A percentile compares a stretch with the other conserved stretches of the same genome.
phyloP scores from a whole-genome alignment of 2,113 vertebrate genomes.

The Calyptommatus sinebrachiatus region DNA sequence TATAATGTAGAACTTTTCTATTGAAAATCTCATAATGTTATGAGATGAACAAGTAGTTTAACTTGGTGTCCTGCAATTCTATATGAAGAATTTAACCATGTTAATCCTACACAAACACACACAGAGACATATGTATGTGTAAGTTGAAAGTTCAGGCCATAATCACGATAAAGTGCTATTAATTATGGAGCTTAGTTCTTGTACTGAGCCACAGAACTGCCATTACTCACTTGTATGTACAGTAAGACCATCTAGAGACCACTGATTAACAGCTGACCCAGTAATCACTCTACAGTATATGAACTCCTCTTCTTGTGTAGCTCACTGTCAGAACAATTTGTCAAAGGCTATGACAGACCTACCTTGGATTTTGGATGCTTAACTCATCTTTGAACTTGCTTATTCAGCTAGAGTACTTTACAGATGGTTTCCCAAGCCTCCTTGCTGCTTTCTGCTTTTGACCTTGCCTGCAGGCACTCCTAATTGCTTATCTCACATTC shows the following conservation, averaged over 20 bases:
- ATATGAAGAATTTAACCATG: neutral
- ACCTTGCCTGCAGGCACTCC: neutral
- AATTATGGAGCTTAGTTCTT: neutral
- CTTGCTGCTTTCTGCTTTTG: neutral
- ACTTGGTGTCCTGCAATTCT: neutral
- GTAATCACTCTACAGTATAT: neutral
- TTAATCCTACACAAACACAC: neutral
- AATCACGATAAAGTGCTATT: neutral
- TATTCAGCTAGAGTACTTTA: neutral
- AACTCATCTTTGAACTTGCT: constrained; percentile 6
- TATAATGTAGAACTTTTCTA: neutral
- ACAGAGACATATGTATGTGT: no score
- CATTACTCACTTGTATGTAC: neutral
- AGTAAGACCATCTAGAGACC: neutral
- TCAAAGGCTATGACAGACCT: neutral
- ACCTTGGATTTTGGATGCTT: neutral
- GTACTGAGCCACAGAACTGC: neutral
- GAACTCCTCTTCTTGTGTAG: neutral
- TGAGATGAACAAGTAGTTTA: neutral
- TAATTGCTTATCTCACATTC: neutral
- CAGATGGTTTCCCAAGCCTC: neutral
- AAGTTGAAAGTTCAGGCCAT: neutral
- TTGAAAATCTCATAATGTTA: neutral
- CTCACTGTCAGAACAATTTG: neutral
- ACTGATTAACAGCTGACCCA: neutral